Conservation (phyloP, 2,113 vertebrate genomes). For the Sinocyclocheilus rhinocerous region DNA sequence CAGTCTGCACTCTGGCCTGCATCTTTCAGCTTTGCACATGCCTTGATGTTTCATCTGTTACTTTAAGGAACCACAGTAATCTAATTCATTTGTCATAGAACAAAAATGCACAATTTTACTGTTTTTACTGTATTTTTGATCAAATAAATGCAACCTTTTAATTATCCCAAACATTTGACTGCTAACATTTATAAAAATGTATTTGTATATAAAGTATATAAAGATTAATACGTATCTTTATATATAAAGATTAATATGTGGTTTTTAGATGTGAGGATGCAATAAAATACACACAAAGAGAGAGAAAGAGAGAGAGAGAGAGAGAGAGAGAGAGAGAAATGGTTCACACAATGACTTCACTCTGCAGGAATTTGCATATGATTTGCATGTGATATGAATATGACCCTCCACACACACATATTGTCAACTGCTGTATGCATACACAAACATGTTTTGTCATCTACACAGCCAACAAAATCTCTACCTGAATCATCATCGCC, state of each 20-base stretch:
- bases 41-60: not conserved
- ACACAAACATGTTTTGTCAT: slow-evolving; percentile 19
- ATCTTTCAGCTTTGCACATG: not conserved
- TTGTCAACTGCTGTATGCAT: not conserved
- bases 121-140: no score
- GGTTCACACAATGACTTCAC: not conserved
- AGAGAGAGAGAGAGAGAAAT: not conserved
- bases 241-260: not conserved
- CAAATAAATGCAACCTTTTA: no score
- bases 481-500: not conserved
- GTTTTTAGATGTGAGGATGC: not conserved
- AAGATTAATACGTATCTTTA: not conserved
- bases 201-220: not conserved
- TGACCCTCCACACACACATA: not conserved
- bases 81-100: not conserved
- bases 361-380: slow-evolving; percentile 31
- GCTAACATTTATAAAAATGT: no score
- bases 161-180: no score
- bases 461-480: not conserved
- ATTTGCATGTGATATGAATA: slow-evolving; percentile 23
- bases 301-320: not conserved
- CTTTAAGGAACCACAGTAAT: not conserved
- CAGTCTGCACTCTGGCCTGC: not conserved
- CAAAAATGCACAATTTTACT: no score
- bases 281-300: not conserved